Evolutionary conservation across 2,113 vertebrate species (phyloP).

Genomic region (Forbesichthys papilliferus): DNA sequence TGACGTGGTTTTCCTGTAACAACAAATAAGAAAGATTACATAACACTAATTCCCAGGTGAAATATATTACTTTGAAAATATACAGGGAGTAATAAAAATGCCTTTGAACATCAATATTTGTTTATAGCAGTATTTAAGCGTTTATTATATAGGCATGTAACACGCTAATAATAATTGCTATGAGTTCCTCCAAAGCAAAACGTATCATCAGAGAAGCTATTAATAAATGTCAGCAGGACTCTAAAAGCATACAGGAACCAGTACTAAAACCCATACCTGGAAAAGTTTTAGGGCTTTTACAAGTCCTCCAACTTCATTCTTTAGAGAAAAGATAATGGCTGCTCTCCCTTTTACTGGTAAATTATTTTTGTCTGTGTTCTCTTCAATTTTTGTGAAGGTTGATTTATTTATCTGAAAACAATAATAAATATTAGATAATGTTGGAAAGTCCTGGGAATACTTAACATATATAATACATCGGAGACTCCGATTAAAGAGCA

Average conservation of each 20-base stretch:
- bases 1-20: constrained; percentile 91
- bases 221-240: background rate
- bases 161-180: too few relatives aligned
- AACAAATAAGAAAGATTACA: constrained; percentile 1
- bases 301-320: constrained; percentile 96
- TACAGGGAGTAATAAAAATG: too few relatives aligned
- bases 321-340: constrained; percentile 92
- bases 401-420: constrained; percentile 82
- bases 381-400: constrained; percentile 87
- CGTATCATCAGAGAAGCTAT: too few relatives aligned
- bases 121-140: too few relatives aligned
- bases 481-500: too few relatives aligned
- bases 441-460: background rate
- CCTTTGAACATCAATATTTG: too few relatives aligned
- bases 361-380: constrained; percentile 91
- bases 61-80: too few relatives aligned
- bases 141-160: too few relatives aligned
- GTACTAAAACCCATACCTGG: constrained; percentile 76
- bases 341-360: constrained; percentile 82
- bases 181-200: too few relatives aligned
- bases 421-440: background rate
- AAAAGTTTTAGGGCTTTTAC: constrained; percentile 95
- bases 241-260: background rate
- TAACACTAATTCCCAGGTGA: background rate
- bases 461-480: background rate